Percentiles rank a stretch among this genome's conserved stretches.
These are phyloP conservation scores for Gadus macrocephalus DNA, from an alignment of 2,113 vertebrate genomes.

Conservation along the genomic window DNA sequence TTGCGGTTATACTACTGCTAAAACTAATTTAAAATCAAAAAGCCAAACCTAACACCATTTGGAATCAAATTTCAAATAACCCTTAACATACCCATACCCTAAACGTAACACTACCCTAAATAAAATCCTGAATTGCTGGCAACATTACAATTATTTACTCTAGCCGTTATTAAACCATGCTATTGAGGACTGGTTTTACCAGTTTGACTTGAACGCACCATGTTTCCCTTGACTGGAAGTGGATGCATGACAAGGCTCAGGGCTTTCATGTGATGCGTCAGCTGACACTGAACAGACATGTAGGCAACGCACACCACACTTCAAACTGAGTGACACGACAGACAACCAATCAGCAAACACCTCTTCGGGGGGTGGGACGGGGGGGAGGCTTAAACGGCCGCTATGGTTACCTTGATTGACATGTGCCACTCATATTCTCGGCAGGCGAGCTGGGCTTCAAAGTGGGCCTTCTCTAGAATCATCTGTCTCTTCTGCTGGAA, in stretches of 20 bases:
- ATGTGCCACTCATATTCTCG: constrained; percentile 71
- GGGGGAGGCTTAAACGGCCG: constrained; percentile 11
- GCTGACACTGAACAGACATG: constrained; percentile 19
- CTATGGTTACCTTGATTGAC: constrained; percentile 63
- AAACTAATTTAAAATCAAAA: too few relatives aligned
- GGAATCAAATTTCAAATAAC: too few relatives aligned
- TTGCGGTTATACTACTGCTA: too few relatives aligned
- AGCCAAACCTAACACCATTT: too few relatives aligned
- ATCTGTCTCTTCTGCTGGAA: constrained; percentile 79
- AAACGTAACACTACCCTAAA: too few relatives aligned
- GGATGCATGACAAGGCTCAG: neutral
- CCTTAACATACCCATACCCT: too few relatives aligned
- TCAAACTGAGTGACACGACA: constrained; percentile 4
- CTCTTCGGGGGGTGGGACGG: constrained; percentile 10
- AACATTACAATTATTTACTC: too few relatives aligned
- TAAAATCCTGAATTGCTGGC: too few relatives aligned
- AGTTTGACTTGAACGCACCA: too few relatives aligned
- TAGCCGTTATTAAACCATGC: too few relatives aligned
- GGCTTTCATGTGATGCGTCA: constrained; percentile 8
- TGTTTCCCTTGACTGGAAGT: too few relatives aligned
- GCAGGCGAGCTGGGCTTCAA: constrained; percentile 65
- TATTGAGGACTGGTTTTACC: too few relatives aligned
- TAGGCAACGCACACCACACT: neutral
- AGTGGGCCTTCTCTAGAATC: constrained; percentile 73
- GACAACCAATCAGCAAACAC: neutral